Percentiles rank a stretch among this genome's conserved stretches.
These are phyloP conservation scores for Thamnophis elegans DNA, from an alignment of 2,797 vertebrate species.

Conservation along the genomic window DNA sequence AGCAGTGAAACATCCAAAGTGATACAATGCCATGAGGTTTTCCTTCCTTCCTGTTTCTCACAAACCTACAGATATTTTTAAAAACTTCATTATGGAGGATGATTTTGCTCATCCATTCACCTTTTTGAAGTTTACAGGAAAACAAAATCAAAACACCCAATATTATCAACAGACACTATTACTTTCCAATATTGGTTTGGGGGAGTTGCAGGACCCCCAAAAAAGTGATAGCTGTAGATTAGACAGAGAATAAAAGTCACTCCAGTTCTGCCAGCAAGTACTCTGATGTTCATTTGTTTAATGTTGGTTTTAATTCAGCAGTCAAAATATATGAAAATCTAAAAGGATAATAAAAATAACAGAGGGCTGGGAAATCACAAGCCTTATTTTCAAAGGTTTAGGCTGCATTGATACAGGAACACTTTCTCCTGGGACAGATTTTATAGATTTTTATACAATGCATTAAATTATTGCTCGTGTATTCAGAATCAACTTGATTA, in stretches of 20 bases:
- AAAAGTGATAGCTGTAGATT: neutral
- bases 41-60: neutral
- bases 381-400: slow-evolving; percentile 51
- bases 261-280: neutral
- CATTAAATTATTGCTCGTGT: slow-evolving; percentile 62
- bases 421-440: slow-evolving; percentile 30
- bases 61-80: neutral
- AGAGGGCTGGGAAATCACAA: neutral
- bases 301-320: neutral
- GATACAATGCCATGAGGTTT: neutral
- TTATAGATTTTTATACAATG: slow-evolving; percentile 43
- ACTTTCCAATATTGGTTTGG: neutral
- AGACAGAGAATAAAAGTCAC: neutral
- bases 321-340: neutral
- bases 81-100: neutral
- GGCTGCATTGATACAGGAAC: slow-evolving; percentile 29
- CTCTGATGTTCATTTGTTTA: neutral
- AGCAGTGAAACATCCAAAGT: slow-evolving; percentile 24
- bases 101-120: neutral
- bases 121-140: neutral
- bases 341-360: neutral
- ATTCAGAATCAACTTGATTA: slow-evolving; percentile 65
- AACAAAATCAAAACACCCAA: neutral
- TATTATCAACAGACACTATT: neutral
- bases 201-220: neutral